Evolutionary conservation across 2,797 vertebrate genomes (phyloP).

Genomic region (Crocodylus rhombifer): DNA sequence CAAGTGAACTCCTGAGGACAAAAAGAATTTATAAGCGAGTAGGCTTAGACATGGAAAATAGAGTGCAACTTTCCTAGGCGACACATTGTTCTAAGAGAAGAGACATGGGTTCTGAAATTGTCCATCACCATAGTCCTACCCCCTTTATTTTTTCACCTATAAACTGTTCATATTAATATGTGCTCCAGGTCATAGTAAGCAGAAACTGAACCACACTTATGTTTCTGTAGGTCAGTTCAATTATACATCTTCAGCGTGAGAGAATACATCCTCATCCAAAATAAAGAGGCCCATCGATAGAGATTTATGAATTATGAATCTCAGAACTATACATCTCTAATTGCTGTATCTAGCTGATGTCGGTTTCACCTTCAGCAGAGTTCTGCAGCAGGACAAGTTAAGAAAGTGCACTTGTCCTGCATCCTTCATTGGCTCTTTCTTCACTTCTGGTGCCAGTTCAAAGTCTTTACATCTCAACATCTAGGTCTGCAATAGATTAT

Average conservation of each 20-base stretch:
- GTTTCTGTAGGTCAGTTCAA: background rate
- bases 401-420: background rate
- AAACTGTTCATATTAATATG: background rate
- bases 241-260: background rate
- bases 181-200: background rate
- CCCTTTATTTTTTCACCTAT: background rate
- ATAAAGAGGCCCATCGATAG: background rate
- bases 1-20: background rate
- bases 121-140: background rate
- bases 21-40: background rate
- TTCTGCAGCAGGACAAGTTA: background rate
- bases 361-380: background rate
- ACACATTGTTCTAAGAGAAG: background rate
- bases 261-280: background rate
- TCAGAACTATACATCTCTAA: background rate
- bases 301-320: background rate
- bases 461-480: background rate
- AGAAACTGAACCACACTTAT: background rate
- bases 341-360: background rate
- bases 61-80: background rate
- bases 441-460: background rate
- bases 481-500: background rate
- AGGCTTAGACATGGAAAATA: no score
- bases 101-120: background rate
- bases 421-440: background rate